Conservation (phyloP, 2,797 vertebrate genomes). For the Acanthurus lineatus region DNA sequence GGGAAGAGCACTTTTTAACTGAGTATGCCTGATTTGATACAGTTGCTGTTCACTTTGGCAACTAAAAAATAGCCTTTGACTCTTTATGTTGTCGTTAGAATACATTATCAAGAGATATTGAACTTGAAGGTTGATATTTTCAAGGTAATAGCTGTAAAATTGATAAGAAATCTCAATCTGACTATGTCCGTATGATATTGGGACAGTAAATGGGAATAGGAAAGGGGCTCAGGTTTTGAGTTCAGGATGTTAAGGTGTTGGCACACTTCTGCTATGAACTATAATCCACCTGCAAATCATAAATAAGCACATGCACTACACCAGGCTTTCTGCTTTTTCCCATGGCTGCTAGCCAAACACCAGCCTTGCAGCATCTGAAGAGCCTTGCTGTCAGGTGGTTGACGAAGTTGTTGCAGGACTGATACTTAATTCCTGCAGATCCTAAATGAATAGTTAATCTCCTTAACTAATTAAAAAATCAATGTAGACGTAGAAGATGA, state of each 20-base stretch:
- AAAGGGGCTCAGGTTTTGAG: slow-evolving; percentile 16
- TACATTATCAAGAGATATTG: not conserved
- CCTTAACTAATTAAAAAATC: slow-evolving; percentile 44
- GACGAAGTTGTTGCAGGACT: slow-evolving; percentile 69
- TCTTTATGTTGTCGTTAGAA: not conserved
- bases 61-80: not conserved
- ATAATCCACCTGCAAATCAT: slow-evolving; percentile 83
- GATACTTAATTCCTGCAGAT: slow-evolving; percentile 50
- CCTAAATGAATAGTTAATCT: slow-evolving; percentile 57
- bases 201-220: slow-evolving; percentile 25
- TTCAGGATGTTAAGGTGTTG: slow-evolving; percentile 63
- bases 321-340: slow-evolving; percentile 56
- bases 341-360: slow-evolving; percentile 70
- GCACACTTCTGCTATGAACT: slow-evolving; percentile 65
- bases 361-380: slow-evolving; percentile 60
- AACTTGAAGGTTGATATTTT: not conserved
- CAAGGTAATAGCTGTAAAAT: not conserved
- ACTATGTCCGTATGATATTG: not conserved
- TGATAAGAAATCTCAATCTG: slow-evolving; percentile 7
- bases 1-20: not conserved
- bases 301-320: slow-evolving; percentile 75
- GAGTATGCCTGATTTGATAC: not conserved
- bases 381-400: slow-evolving; percentile 61
- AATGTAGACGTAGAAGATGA: slow-evolving; percentile 40
- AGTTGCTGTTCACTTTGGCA: not conserved